phyloP scores from a whole-genome alignment of 2,113 vertebrate species.

The Ondatra zibethicus region DNA sequence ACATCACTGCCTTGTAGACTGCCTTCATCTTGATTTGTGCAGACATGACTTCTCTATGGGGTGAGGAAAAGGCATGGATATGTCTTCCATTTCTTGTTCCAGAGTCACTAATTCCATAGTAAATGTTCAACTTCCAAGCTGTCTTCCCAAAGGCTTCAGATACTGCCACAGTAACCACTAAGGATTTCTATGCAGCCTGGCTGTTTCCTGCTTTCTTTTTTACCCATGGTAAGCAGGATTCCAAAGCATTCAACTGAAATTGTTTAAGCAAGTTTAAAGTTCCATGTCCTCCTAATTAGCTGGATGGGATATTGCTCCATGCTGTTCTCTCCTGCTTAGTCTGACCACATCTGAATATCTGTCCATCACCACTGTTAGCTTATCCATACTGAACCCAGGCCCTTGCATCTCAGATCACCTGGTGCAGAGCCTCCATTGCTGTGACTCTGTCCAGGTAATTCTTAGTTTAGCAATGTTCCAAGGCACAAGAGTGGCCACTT shows the following conservation, averaged over 20 bases:
- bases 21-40: not conserved
- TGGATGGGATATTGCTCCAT: not conserved
- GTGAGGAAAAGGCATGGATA: not conserved
- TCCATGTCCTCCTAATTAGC: not conserved
- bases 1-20: not conserved
- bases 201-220: not conserved
- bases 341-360: too few species aligned
- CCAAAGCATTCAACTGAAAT: not conserved
- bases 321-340: not conserved
- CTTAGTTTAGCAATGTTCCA: not conserved
- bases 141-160: not conserved
- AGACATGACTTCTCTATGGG: not conserved
- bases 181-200: not conserved
- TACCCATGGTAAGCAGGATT: not conserved
- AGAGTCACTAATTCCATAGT: not conserved
- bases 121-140: not conserved
- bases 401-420: not conserved
- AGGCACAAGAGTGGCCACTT: not conserved
- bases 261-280: not conserved
- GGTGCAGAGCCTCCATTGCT: not conserved
- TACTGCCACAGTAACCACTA: fast-evolving
- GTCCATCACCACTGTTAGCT: not conserved
- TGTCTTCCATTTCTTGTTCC: not conserved
- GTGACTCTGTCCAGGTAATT: not conserved
- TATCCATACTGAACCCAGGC: not conserved